Conservation (phyloP, 2,113 vertebrate species). For the Hipposideros armiger region DNA sequence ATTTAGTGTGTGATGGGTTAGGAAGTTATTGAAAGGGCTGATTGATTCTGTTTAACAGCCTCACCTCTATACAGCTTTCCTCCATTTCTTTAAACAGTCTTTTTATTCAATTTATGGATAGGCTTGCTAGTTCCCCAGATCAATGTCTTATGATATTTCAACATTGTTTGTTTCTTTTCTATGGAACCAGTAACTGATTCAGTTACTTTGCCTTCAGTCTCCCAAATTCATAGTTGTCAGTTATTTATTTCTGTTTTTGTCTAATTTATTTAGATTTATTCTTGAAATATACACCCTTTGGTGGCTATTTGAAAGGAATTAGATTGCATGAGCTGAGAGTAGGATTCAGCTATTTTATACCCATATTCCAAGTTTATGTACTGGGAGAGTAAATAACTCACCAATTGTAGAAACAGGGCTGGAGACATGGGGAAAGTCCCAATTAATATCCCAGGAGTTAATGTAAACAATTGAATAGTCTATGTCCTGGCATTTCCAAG, state of each 20-base stretch:
- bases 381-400: not conserved
- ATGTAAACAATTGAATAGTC: not conserved
- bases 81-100: not conserved
- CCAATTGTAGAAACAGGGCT: not conserved
- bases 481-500: not conserved
- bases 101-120: not conserved
- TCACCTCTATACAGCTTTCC: not conserved
- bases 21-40: constrained; percentile 67
- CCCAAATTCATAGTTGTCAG: not conserved
- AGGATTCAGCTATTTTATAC: not conserved
- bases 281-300: not conserved
- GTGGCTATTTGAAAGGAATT: not conserved
- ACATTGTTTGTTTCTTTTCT: not conserved
- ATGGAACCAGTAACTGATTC: not conserved
- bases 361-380: not conserved
- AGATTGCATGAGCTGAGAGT: not conserved
- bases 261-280: not conserved
- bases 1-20: not conserved
- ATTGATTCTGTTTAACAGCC: constrained; percentile 57
- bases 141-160: not conserved
- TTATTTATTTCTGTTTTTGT: not conserved
- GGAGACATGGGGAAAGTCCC: not conserved
- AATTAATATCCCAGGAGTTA: not conserved
- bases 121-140: not conserved
- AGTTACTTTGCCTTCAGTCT: not conserved